These are phyloP conservation scores for Cynaeus angustus DNA, from an alignment of 2,888 invertebrate genomes.

Conservation along the genomic window DNA sequence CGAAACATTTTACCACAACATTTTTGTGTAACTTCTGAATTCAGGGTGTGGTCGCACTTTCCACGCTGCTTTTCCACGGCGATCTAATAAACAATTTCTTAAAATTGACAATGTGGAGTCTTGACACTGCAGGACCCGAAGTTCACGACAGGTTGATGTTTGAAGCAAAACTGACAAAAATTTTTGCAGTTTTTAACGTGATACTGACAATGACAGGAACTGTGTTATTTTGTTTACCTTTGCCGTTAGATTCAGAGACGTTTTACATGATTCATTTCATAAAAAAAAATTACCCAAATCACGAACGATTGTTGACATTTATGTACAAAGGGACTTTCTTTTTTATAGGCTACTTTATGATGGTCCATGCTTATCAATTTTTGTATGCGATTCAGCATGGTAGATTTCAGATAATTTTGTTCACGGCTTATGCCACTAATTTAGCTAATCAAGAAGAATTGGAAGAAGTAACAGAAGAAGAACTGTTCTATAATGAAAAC, in stretches of 20 bases:
- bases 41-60: not conserved
- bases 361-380: constrained; percentile 4
- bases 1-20: not conserved
- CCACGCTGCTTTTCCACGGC: not conserved
- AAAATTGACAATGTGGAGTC: not conserved
- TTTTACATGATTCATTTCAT: not conserved
- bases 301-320: no score
- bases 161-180: not conserved
- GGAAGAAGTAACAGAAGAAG: not conserved
- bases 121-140: not conserved
- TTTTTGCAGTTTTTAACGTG: not conserved
- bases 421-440: not conserved
- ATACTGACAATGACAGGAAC: not conserved
- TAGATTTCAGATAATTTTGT: not conserved
- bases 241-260: not conserved
- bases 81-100: not conserved
- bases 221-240: no score
- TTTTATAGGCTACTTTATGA: constrained; percentile 4
- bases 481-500: not conserved
- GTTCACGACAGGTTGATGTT: not conserved
- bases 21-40: not conserved
- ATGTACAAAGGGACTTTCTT: no score
- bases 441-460: not conserved
- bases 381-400: not conserved
- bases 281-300: not conserved